Conservation (phyloP, 1,140 invertebrate species). For the Trialeurodes vaporariorum region DNA sequence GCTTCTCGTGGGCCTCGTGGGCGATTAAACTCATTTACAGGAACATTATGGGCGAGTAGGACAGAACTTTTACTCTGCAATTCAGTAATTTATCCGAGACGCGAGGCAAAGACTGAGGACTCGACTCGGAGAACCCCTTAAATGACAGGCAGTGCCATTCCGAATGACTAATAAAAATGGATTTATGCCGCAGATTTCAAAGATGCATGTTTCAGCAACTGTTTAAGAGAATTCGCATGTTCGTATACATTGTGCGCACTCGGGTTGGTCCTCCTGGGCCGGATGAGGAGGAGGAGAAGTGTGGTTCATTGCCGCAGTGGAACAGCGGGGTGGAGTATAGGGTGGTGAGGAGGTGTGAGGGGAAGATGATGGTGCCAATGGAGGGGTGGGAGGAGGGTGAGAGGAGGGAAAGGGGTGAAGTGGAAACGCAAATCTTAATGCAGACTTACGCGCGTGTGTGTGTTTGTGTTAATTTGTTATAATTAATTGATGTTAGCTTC, state of each 20-base stretch:
- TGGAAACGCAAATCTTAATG: neutral
- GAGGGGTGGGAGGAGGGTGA: too few relatives aligned
- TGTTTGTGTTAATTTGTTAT: neutral
- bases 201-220: neutral
- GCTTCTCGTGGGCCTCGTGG: neutral
- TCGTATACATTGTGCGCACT: neutral
- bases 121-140: neutral
- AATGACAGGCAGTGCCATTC: neutral
- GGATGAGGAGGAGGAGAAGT: too few relatives aligned
- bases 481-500: neutral
- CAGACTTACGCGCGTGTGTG: neutral
- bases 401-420: neutral
- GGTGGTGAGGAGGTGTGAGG: too few relatives aligned
- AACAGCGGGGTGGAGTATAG: too few relatives aligned
- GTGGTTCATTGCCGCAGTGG: too few relatives aligned
- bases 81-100: conserved; percentile 1
- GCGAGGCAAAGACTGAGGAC: too few relatives aligned
- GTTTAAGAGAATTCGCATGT: neutral
- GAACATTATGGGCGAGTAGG: neutral
- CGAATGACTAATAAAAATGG: neutral
- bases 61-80: neutral
- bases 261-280: neutral
- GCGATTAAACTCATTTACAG: neutral
- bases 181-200: neutral
- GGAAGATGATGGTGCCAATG: too few relatives aligned